Evolutionary conservation across 2,113 vertebrate species (phyloP).

Genomic region (Cynocephalus volans): DNA sequence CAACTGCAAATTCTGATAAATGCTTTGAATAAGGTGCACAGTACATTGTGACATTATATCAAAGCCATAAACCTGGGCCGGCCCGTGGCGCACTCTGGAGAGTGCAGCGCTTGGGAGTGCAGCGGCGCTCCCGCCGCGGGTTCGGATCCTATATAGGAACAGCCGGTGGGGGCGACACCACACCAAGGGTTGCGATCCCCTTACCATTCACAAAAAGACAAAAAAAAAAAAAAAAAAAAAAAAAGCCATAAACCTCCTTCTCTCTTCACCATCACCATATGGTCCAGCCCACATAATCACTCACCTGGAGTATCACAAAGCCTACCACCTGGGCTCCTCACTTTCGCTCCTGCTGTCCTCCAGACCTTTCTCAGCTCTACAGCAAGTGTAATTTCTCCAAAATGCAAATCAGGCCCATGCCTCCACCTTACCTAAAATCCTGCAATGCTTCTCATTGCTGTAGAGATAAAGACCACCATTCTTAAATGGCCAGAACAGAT

Average conservation of each 20-base stretch:
- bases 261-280: neutral
- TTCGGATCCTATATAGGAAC: too few relatives aligned
- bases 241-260: neutral
- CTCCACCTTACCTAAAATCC: neutral
- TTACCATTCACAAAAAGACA: too few relatives aligned
- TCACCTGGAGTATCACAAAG: neutral
- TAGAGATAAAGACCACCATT: conserved; percentile 5
- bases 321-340: neutral
- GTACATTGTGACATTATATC: neutral
- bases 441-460: neutral
- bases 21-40: neutral
- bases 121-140: too few relatives aligned
- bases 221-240: too few relatives aligned
- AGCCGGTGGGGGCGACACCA: too few relatives aligned
- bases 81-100: too few relatives aligned
- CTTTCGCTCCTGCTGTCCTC: too few relatives aligned
- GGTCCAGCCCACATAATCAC: neutral
- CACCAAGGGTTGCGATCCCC: too few relatives aligned
- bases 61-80: neutral
- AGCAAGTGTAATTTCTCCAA: neutral
- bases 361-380: neutral
- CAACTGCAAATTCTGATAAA: neutral
- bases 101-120: too few relatives aligned
- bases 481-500: neutral
- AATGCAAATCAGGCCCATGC: neutral